Percentiles rank a stretch among this genome's conserved stretches.
phyloP scores from a whole-genome alignment of 2,888 invertebrate genomes.

The Synergus japonicus region DNA sequence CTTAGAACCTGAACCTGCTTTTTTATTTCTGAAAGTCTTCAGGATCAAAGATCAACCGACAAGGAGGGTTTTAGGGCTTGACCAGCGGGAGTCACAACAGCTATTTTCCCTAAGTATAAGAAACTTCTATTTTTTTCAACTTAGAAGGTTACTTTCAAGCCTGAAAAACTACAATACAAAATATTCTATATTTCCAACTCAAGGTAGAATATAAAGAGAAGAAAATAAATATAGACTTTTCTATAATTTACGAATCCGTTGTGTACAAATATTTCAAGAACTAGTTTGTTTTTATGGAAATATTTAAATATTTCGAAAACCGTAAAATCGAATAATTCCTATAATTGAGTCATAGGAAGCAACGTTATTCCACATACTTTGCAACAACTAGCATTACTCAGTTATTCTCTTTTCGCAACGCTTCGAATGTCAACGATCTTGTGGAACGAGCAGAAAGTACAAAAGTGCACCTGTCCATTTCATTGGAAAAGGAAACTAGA shows the following conservation, averaged over 20 bases:
- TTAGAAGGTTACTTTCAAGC: no score
- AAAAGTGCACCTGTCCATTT: conserved; percentile 43
- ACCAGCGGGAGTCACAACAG: no score
- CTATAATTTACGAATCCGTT: background rate
- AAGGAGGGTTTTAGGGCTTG: no score
- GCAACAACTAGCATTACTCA: conserved; percentile 25
- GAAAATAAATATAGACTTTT: background rate
- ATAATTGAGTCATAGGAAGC: conserved; percentile 20
- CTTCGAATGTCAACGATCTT: conserved; percentile 38
- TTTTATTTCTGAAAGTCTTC: no score
- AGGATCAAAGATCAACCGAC: no score
- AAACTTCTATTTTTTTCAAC: no score
- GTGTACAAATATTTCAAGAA: background rate
- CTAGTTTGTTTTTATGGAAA: background rate
- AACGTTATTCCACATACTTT: conserved; percentile 29
- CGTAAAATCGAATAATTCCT: background rate
- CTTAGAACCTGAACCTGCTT: no score
- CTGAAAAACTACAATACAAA: no score
- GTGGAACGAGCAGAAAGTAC: conserved; percentile 38
- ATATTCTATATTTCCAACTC: background rate
- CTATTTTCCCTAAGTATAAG: no score
- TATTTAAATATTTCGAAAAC: conserved; percentile 1
- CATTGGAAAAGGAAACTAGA: conserved; percentile 40
- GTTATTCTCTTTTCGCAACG: conserved; percentile 38
- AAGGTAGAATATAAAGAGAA: background rate